A percentile compares a stretch with the other conserved stretches of the same genome.
Evolutionary conservation across 2,888 invertebrate genomes (phyloP).

Genomic region (Meandrusa payeni): DNA sequence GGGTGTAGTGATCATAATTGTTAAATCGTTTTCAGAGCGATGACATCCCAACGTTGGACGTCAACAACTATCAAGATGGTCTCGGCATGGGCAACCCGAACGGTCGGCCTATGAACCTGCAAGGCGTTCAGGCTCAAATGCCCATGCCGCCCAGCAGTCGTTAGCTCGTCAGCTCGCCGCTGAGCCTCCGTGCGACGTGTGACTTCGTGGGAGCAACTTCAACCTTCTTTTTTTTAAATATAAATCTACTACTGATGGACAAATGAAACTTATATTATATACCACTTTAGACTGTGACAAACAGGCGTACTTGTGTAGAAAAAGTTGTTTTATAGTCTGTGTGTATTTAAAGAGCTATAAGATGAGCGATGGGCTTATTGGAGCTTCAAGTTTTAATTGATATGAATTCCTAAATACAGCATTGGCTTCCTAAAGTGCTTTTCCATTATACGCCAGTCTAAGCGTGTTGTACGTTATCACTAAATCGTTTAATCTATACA

Average conservation of each 20-base stretch:
- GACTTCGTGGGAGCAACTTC: slow-evolving; percentile 18
- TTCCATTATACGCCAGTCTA: no score
- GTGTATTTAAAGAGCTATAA: no score
- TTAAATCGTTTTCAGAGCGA: slow-evolving; percentile 80
- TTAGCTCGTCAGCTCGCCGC: slow-evolving; percentile 36
- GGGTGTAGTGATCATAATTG: not conserved
- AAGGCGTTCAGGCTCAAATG: slow-evolving; percentile 74
- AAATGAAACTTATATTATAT: not conserved
- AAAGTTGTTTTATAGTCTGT: no score
- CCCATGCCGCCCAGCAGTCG: slow-evolving; percentile 70
- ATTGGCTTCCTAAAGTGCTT: no score
- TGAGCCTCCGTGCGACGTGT: slow-evolving; percentile 9
- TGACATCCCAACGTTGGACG: slow-evolving; percentile 87
- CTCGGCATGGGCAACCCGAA: slow-evolving; percentile 75
- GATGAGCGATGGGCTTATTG: no score
- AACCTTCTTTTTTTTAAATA: not conserved
- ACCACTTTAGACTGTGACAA: no score
- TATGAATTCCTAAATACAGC: no score
- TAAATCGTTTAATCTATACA: no score
- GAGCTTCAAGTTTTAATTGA: no score
- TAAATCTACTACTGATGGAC: slow-evolving; percentile 5
- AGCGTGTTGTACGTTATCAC: no score
- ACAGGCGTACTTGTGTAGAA: no score
- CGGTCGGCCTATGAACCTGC: slow-evolving; percentile 74
- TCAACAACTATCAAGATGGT: slow-evolving; percentile 85